These are phyloP conservation scores for Calycopis cecrops DNA, from an alignment of 1,140 invertebrate species.

Conservation along the genomic window DNA sequence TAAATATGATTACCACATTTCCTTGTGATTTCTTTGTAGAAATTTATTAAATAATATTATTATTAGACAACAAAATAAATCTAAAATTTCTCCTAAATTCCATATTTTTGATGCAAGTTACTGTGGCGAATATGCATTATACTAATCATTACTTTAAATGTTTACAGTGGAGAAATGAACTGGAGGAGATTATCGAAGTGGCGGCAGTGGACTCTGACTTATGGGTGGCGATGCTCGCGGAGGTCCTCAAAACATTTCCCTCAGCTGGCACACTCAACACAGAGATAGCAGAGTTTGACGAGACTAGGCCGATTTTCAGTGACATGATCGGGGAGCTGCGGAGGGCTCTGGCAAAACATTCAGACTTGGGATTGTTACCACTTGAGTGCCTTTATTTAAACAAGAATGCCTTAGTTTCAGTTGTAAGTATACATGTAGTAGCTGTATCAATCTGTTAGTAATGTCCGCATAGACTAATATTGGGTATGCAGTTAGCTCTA, in stretches of 20 bases:
- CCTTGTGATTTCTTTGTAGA: too few species aligned
- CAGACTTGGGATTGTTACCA: slow-evolving; percentile 91
- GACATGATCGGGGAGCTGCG: slow-evolving; percentile 92
- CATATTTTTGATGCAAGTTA: neutral
- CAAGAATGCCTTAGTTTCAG: slow-evolving; percentile 91
- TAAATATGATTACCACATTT: too few species aligned
- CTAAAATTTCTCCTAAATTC: neutral
- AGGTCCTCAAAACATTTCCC: slow-evolving; percentile 95
- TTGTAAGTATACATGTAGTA: slow-evolving; percentile 77
- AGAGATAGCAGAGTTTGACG: slow-evolving; percentile 87
- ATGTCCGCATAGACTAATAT: too few species aligned
- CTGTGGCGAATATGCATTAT: too few species aligned
- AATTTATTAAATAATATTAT: too few species aligned
- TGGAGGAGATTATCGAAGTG: slow-evolving; percentile 95
- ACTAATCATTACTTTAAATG: neutral
- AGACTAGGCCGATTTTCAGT: slow-evolving; percentile 91
- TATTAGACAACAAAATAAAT: too few species aligned
- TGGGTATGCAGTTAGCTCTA: too few species aligned
- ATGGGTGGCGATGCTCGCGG: slow-evolving; percentile 97
- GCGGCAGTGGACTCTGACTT: slow-evolving; percentile 93
- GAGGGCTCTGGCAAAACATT: slow-evolving; percentile 90
- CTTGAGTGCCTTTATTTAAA: slow-evolving; percentile 98
- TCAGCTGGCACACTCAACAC: slow-evolving; percentile 91
- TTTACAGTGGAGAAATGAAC: slow-evolving; percentile 91
- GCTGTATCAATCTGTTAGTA: neutral